These are phyloP conservation scores for Pollenia labialis DNA, from an alignment of 2,888 invertebrate genomes.

Conservation along the genomic window DNA sequence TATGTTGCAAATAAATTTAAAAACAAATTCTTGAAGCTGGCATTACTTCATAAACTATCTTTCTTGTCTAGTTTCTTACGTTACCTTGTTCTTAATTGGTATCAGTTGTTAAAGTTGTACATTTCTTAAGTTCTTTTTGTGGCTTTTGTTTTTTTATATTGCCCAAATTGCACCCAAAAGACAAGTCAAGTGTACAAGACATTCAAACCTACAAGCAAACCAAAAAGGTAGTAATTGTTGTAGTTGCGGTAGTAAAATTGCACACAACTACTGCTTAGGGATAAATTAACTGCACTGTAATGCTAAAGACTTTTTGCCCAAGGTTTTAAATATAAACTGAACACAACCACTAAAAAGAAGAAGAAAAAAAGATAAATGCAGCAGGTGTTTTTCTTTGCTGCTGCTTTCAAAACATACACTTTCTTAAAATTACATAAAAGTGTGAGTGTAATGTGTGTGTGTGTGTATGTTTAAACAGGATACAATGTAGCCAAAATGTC, in stretches of 20 bases:
- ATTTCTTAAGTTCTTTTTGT: constrained; percentile 14
- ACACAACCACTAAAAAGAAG: constrained; percentile 3
- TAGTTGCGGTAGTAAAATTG: constrained; percentile 63
- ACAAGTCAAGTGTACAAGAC: constrained; percentile 71
- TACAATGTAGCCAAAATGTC: constrained; percentile 71
- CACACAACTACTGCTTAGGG: constrained; percentile 70
- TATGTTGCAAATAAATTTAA: too few species aligned
- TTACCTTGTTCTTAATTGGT: constrained; percentile 80
- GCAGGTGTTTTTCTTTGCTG: constrained; percentile 62
- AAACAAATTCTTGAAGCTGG: too few species aligned
- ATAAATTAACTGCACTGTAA: constrained; percentile 71
- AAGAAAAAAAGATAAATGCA: constrained; percentile 52
- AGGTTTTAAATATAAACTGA: constrained; percentile 14
- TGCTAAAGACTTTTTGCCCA: constrained; percentile 41
- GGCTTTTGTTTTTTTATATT: constrained; percentile 52
- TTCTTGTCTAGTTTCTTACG: constrained; percentile 1
- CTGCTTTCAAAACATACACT: constrained; percentile 23
- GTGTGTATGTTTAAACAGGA: constrained; percentile 30
- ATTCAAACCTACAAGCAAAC: not conserved
- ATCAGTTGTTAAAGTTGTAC: constrained; percentile 77
- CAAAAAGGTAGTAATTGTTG: constrained; percentile 9
- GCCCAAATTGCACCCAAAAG: constrained; percentile 81
- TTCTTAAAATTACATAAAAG: not conserved
- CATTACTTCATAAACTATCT: too few species aligned
- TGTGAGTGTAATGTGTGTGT: constrained; percentile 8